These are phyloP conservation scores for Megalops cyprinoides DNA, from an alignment of 2,797 vertebrate genomes.

Conservation along the genomic window DNA sequence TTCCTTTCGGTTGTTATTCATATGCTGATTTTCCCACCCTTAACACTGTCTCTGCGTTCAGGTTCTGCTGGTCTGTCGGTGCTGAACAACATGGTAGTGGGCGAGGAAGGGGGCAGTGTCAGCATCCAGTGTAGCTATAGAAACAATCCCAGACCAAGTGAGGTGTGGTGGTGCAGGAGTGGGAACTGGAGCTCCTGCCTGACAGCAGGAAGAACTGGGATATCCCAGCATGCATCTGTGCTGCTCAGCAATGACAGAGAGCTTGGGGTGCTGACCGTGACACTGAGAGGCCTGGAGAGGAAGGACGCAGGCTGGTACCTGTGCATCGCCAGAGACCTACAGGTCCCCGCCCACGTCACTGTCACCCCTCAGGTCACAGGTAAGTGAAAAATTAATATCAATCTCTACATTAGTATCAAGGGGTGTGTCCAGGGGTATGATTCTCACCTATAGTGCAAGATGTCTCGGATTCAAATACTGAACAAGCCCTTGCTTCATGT, in stretches of 20 bases:
- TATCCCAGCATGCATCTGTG: constrained; percentile 4
- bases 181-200: neutral
- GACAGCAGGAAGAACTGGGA: neutral
- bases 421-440: no score
- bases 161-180: constrained; percentile 41
- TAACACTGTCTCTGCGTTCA: neutral
- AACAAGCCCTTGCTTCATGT: no score
- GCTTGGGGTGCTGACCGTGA: neutral
- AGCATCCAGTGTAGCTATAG: constrained; percentile 38
- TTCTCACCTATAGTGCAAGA: neutral
- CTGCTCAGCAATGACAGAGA: neutral
- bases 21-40: no score
- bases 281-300: constrained; percentile 34
- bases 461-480: no score
- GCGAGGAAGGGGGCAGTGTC: constrained; percentile 17
- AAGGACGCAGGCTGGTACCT: constrained; percentile 44
- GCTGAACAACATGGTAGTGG: constrained; percentile 29
- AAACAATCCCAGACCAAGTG: constrained; percentile 7
- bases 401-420: no score
- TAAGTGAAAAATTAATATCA: no score
- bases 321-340: constrained; percentile 22
- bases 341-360: constrained; percentile 43
- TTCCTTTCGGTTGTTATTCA: no score
- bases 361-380: neutral
- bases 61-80: constrained; percentile 24